A percentile compares a stretch with the other conserved stretches of the same genome.
Conservation (phyloP, 2,113 vertebrate species). For the Brachirus orientalis region DNA sequence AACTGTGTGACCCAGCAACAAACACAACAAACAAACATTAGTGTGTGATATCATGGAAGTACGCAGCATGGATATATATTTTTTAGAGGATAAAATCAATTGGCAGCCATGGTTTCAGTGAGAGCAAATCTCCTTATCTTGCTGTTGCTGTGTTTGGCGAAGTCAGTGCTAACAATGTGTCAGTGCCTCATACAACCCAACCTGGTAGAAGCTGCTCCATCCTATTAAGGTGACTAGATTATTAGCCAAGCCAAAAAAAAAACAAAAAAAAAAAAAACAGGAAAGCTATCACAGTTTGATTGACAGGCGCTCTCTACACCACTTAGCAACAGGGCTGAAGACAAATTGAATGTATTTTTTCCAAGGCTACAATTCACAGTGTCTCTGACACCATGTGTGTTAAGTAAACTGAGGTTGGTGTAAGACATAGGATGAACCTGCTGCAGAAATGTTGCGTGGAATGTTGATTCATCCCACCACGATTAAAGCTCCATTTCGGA, state of each 20-base stretch:
- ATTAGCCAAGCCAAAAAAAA: background rate
- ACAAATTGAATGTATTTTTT: conserved; percentile 1
- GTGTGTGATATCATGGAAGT: too few species aligned
- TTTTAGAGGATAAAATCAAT: too few species aligned
- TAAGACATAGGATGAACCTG: conserved; percentile 4
- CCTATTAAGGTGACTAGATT: background rate
- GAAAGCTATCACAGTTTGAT: background rate
- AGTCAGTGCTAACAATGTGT: too few species aligned
- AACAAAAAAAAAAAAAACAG: background rate
- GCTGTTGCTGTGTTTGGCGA: too few species aligned
- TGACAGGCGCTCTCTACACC: background rate
- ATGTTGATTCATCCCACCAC: background rate
- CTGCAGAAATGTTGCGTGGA: background rate
- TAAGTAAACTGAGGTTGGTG: conserved; percentile 28
- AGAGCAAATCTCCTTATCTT: too few species aligned
- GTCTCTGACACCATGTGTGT: background rate
- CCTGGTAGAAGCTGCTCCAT: too few species aligned
- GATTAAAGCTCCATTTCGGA: conserved; percentile 32
- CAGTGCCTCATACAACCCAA: too few species aligned
- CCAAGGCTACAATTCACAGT: conserved; percentile 12
- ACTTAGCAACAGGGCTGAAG: background rate
- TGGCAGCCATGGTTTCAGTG: too few species aligned
- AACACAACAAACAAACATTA: too few species aligned
- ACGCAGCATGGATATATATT: too few species aligned
- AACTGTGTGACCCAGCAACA: too few species aligned